Percentiles rank a stretch among this genome's conserved stretches.
Conservation (phyloP, 1,140 invertebrate genomes). For the Ceratina japonica region DNA sequence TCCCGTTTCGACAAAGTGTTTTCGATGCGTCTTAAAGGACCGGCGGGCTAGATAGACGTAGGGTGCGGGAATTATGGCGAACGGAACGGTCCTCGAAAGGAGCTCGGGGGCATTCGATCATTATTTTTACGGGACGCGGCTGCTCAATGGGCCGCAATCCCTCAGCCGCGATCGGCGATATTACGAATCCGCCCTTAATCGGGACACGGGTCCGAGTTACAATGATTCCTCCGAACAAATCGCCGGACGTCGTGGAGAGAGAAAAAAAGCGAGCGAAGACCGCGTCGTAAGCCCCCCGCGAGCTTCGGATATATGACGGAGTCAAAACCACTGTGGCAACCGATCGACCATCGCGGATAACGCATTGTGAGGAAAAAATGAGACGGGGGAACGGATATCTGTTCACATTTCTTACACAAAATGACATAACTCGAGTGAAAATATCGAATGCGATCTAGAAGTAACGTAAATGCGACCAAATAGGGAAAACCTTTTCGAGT, state of each 20-base stretch:
- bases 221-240: constrained; percentile 47
- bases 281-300: background rate
- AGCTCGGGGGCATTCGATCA: constrained; percentile 56
- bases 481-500: too few species aligned
- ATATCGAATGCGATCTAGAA: too few species aligned
- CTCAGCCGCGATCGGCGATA: constrained; percentile 57
- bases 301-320: background rate
- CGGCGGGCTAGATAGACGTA: constrained; percentile 29
- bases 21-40: constrained; percentile 37
- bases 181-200: constrained; percentile 65
- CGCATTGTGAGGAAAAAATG: too few species aligned
- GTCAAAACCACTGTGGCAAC: background rate
- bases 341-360: constrained; percentile 25
- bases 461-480: too few species aligned
- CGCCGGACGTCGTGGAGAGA: background rate
- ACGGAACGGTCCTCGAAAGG: constrained; percentile 53
- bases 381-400: too few species aligned
- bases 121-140: constrained; percentile 65
- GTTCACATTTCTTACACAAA: too few species aligned
- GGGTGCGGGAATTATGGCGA: constrained; percentile 51
- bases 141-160: constrained; percentile 65
- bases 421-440: too few species aligned
- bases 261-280: background rate
- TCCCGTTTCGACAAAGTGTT: constrained; percentile 37
- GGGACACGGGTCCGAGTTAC: constrained; percentile 34